phyloP scores from a whole-genome alignment of 2,797 vertebrate genomes.

The Ceryle rudis region DNA sequence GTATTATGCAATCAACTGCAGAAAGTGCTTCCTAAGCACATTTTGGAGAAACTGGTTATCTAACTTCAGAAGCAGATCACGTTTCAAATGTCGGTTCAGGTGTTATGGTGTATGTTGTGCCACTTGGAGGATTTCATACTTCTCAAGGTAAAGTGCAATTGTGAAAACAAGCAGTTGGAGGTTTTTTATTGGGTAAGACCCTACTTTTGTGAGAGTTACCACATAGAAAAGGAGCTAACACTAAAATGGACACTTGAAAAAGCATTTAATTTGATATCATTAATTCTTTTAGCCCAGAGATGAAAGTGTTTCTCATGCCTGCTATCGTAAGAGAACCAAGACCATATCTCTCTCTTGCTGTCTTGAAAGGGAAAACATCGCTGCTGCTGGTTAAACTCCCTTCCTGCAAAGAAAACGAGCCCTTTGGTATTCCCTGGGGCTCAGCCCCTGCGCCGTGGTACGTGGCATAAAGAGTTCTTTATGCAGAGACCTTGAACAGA shows the following conservation, averaged over 20 bases:
- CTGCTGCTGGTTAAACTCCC: not conserved
- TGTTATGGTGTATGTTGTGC: not conserved
- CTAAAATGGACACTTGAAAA: not conserved
- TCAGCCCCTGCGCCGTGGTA: not conserved
- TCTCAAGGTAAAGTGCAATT: not conserved
- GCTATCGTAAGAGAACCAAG: not conserved
- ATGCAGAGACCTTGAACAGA: conserved; percentile 30
- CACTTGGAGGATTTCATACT: not conserved
- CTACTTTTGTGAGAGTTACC: not conserved
- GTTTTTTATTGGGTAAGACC: not conserved
- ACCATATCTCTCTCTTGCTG: not conserved
- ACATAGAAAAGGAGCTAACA: not conserved
- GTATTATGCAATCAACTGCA: accelerated
- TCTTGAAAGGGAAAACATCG: not conserved
- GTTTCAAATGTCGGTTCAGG: not conserved
- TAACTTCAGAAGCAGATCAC: not conserved
- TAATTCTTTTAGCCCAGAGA: not conserved
- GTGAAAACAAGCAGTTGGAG: not conserved
- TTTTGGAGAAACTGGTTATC: not conserved
- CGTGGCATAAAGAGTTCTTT: conserved; percentile 17
- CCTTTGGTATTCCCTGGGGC: not conserved
- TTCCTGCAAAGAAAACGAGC: not conserved
- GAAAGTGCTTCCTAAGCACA: not conserved
- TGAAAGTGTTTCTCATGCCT: not conserved
- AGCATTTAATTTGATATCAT: not conserved